These are phyloP conservation scores for Lagopus muta DNA, from an alignment of 2,113 vertebrate genomes.

Conservation along the genomic window DNA sequence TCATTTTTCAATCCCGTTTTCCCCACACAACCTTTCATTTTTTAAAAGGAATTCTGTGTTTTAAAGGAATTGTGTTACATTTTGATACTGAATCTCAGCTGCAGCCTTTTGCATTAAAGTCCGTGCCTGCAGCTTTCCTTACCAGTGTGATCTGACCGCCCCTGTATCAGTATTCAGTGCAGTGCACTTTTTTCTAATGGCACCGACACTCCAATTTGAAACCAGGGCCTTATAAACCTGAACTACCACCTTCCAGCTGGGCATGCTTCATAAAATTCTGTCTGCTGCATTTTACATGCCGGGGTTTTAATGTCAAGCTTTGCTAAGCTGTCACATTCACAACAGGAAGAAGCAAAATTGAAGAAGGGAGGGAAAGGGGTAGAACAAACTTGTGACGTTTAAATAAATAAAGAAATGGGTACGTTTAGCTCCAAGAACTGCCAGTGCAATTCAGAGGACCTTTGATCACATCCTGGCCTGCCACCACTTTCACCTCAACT, in stretches of 20 bases:
- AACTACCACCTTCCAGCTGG: background rate
- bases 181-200: background rate
- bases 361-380: background rate
- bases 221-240: background rate
- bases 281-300: background rate
- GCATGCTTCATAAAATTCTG: background rate
- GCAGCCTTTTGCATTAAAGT: background rate
- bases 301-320: background rate
- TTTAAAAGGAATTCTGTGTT: background rate
- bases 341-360: background rate
- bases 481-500: background rate
- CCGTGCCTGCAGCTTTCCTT: background rate
- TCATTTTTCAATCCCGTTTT: background rate
- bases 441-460: background rate
- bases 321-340: background rate
- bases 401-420: background rate
- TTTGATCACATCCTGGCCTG: background rate
- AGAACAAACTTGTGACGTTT: background rate
- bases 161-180: background rate
- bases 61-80: background rate
- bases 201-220: background rate
- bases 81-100: background rate
- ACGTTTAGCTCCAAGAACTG: background rate
- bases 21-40: background rate
- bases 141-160: background rate